Evolutionary conservation across 2,797 vertebrate species (phyloP).

Genomic region (Sebastes cheni): DNA sequence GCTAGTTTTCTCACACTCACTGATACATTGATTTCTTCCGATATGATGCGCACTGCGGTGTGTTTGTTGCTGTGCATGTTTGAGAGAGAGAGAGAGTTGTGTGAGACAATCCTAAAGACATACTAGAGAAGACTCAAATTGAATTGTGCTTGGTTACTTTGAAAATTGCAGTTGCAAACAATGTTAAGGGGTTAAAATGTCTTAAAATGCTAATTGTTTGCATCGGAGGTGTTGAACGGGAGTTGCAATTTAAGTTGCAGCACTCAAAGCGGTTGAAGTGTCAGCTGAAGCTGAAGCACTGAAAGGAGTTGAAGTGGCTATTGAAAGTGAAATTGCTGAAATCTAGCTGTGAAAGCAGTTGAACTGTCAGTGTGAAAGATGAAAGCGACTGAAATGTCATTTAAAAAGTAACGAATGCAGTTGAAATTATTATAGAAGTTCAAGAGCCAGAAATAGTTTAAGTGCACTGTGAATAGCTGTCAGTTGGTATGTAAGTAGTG

Average conservation of each 20-base stretch:
- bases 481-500: not conserved
- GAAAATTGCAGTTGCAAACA: not conserved
- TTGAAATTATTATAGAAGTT: not conserved
- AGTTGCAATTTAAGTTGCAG: not conserved
- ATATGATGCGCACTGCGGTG: not conserved
- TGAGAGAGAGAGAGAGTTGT: not conserved
- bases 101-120: not conserved
- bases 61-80: not conserved
- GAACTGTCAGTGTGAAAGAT: not conserved
- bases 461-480: not conserved
- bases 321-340: not conserved
- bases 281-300: not conserved
- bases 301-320: not conserved
- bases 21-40: not conserved
- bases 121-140: not conserved
- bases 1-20: not conserved
- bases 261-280: not conserved
- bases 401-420: not conserved
- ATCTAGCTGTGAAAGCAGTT: not conserved
- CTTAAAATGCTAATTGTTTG: not conserved
- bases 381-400: not conserved
- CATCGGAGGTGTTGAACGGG: not conserved
- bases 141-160: not conserved
- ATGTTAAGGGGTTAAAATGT: not conserved
- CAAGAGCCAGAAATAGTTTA: not conserved